Evolutionary conservation across 2,888 invertebrate genomes (phyloP).

Genomic region (Spisula subtruncata): DNA sequence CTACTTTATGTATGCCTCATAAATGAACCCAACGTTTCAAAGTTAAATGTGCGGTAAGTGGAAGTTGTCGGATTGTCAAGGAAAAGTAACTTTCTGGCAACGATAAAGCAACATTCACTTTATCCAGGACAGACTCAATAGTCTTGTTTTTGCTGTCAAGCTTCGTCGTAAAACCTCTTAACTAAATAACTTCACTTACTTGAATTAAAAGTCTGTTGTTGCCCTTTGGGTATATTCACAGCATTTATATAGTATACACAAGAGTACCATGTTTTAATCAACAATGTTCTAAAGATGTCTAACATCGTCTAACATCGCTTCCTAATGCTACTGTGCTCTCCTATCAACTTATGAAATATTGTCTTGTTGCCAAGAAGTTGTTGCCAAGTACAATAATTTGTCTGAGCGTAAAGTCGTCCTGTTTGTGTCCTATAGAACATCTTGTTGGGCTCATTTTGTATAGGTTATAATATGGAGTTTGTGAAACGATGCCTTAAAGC

Average conservation of each 20-base stretch:
- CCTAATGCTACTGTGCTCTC: not conserved
- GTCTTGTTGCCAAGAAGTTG: not conserved
- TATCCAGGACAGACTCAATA: no score
- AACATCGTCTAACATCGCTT: not conserved
- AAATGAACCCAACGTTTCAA: no score
- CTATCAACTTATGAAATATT: not conserved
- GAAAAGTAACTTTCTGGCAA: no score
- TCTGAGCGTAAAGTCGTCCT: not conserved
- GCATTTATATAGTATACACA: not conserved
- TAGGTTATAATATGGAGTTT: no score
- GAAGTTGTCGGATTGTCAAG: no score
- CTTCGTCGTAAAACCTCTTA: not conserved
- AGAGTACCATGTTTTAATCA: not conserved
- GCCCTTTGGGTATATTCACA: no score
- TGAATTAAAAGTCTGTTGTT: no score
- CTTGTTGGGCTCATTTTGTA: not conserved
- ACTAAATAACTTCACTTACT: not conserved
- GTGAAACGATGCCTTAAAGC: no score
- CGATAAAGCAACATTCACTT: no score
- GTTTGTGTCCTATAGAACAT: not conserved
- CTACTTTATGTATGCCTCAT: no score
- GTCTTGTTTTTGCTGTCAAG: not conserved
- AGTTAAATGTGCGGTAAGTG: no score
- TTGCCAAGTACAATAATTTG: not conserved
- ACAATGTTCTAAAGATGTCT: no score